phyloP scores from a whole-genome alignment of 2,797 vertebrate species.

The Poliocrania exsul region DNA sequence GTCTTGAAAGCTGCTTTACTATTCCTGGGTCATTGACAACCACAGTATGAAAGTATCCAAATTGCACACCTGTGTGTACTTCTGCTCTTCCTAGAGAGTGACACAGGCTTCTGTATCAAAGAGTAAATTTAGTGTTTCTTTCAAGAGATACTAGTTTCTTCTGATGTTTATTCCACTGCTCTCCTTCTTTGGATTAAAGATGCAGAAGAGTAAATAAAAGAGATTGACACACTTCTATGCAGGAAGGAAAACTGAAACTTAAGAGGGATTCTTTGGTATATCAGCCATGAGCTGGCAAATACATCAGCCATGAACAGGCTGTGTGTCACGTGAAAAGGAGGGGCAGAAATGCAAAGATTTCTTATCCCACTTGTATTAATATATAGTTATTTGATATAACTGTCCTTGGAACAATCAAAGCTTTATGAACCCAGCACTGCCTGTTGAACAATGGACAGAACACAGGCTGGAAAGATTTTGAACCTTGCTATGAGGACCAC shows the following conservation, averaged over 20 bases:
- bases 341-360: too few species aligned
- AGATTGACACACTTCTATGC: not conserved
- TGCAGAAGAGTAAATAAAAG: not conserved
- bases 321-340: not conserved
- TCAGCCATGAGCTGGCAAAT: not conserved
- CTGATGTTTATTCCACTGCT: not conserved
- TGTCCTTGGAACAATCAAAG: too few species aligned
- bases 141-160: not conserved
- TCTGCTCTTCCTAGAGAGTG: not conserved
- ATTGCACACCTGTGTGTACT: not conserved
- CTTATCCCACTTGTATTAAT: too few species aligned
- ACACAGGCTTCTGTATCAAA: not conserved
- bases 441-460: too few species aligned
- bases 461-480: too few species aligned
- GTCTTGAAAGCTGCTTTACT: not conserved
- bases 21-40: not conserved
- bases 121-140: not conserved
- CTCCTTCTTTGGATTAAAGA: not conserved
- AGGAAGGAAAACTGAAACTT: not conserved
- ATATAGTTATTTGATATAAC: too few species aligned
- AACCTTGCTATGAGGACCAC: too few species aligned
- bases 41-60: not conserved
- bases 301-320: not conserved
- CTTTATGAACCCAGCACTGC: too few species aligned
- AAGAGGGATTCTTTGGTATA: not conserved